Evolutionary conservation across 2,888 invertebrate genomes (phyloP).

Genomic region (Heliconius charithonia): DNA sequence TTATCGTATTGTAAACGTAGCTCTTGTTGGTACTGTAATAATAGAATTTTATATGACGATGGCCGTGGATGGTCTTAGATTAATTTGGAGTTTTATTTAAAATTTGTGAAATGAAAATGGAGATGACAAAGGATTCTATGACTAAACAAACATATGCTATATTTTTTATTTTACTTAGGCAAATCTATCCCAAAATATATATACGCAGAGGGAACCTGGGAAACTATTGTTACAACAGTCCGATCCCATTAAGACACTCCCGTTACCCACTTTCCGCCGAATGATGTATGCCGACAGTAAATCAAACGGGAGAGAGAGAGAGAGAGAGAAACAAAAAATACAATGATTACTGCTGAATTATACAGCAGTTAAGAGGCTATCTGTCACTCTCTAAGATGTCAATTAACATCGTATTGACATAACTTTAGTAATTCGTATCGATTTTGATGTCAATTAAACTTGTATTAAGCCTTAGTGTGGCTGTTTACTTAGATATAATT

Average conservation of each 20-base stretch:
- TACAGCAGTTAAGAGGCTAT: background rate
- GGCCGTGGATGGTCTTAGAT: background rate
- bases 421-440: background rate
- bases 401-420: conserved; percentile 8
- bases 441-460: conserved; percentile 7
- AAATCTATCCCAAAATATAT: no score
- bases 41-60: conserved; percentile 28
- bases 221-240: no score
- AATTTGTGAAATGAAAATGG: background rate
- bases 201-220: no score
- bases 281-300: no score
- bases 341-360: background rate
- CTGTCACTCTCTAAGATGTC: conserved; percentile 3
- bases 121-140: no score
- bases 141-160: no score
- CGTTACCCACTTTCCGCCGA: no score
- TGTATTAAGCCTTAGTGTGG: background rate
- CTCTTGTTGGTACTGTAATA: conserved; percentile 40
- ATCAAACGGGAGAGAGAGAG: no score
- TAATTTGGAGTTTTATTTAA: background rate
- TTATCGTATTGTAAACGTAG: conserved; percentile 38
- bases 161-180: no score
- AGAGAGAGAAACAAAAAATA: background rate
- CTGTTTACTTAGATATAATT: background rate
- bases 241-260: no score